These are phyloP conservation scores for Pyralis farinalis DNA, from an alignment of 2,888 invertebrate species.

Conservation along the genomic window DNA sequence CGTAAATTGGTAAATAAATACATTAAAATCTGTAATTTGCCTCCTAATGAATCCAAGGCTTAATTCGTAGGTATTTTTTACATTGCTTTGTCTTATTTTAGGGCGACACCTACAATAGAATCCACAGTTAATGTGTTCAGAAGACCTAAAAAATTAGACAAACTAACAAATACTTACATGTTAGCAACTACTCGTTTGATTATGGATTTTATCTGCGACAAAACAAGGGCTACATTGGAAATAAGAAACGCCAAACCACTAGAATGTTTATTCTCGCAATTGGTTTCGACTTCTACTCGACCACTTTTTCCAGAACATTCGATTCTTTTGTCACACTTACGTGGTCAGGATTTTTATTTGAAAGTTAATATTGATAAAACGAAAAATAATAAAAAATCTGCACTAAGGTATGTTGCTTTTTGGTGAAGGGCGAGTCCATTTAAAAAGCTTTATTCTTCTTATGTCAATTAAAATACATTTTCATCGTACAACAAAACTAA, in stretches of 20 bases:
- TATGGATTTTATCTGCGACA: conserved; percentile 24
- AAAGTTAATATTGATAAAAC: conserved; percentile 9
- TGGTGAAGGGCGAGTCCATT: too few species aligned
- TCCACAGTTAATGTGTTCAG: too few species aligned
- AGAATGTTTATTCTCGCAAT: conserved; percentile 20
- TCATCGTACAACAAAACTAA: too few species aligned
- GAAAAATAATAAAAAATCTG: conserved; percentile 9
- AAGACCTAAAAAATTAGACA: conserved; percentile 11
- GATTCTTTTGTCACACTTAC: conserved; percentile 7
- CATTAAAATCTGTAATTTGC: too few species aligned
- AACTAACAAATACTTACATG: conserved; percentile 19
- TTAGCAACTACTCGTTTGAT: conserved; percentile 19
- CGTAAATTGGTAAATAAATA: too few species aligned
- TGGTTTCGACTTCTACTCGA: conserved; percentile 1
- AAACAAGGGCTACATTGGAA: conserved; percentile 19
- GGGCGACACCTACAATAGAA: too few species aligned
- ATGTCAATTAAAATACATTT: too few species aligned
- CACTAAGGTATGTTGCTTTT: conserved; percentile 13
- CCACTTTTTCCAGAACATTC: conserved; percentile 7
- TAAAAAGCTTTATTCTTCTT: too few species aligned
- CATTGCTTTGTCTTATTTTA: too few species aligned
- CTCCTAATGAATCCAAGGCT: too few species aligned
- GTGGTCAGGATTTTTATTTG: conserved; percentile 8
- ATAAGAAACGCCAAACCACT: conserved; percentile 20
- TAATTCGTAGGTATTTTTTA: too few species aligned